Base-by-base conservation (phyloP, 2,113 vertebrate genomes). In the Brachionichthys hirsutus region DNA sequence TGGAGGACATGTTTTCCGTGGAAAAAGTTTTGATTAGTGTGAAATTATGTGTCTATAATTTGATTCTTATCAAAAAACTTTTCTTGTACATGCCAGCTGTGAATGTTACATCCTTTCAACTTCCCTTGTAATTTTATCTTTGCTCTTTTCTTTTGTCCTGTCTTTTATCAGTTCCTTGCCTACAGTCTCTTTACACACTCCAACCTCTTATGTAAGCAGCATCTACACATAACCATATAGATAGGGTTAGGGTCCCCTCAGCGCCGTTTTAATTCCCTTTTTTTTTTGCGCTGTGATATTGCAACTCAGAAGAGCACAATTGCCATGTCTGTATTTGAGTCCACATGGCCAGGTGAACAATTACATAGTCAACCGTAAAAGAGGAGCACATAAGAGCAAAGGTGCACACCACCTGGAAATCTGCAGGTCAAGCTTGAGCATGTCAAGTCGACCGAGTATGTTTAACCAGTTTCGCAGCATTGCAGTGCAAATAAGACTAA, bases 381-480 rank as follows among this genome's bases (percentile, higher is more conserved):
- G 3, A 24, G 2, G 12, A 56, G 12, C 52, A 40, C 62, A 73
- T 16, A 10, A 57, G 9, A 75, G 55, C 40, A 53, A 70, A 54
- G 30, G 30, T 20, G 35, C 20, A 67, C 13, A 46, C 49, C 65
- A 51, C 40, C 30, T 19, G 52, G 14, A 70, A 64, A 45, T 70
- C 41, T 22, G 42, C 41, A 52, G 44, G 61, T 74, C 62, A 67
- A 54, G 50, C 54, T 54, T 75, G 49, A 63, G 56, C 55, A 80
- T 69, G 77, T 74, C 51, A 56, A 81, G 64, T 70, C 70, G 72
- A 41, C 44, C 8, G 13, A 51, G 17, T 58, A 54, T 2, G 57
- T 57, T 72, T 22, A 62, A 85, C 70, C 68, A 70, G 80, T 82
- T 64, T 16, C 36, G 60, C 80, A 20, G 1, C 74, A 72, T 80